Evolutionary conservation across 2,113 vertebrate genomes (phyloP).

Genomic region (Terrapene triunguis): DNA sequence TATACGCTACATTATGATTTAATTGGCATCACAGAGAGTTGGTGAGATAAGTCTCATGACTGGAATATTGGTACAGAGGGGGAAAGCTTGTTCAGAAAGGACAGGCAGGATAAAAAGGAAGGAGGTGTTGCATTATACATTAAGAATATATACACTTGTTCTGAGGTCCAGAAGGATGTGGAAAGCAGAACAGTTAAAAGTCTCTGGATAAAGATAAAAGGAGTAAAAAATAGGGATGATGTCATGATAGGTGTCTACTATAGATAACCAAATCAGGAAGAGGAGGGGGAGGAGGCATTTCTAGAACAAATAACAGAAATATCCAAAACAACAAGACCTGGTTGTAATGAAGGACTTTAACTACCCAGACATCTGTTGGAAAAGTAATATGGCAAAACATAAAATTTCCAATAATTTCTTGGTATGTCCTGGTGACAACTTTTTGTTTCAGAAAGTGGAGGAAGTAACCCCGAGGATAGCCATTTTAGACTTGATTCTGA

Average conservation of each 20-base stretch:
- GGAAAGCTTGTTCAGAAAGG: neutral
- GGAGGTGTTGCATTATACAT: neutral
- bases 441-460: too few relatives aligned
- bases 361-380: neutral
- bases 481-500: too few relatives aligned
- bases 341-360: neutral
- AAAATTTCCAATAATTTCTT: neutral
- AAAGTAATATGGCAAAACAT: neutral
- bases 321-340: neutral
- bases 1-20: too few relatives aligned
- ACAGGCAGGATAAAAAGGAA: neutral
- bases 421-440: neutral
- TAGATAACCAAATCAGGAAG: neutral
- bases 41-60: neutral
- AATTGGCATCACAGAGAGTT: neutral
- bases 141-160: neutral
- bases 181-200: neutral
- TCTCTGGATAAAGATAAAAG: neutral
- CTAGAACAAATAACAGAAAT: neutral
- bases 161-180: neutral
- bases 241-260: neutral
- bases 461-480: too few relatives aligned
- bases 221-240: too few relatives aligned
- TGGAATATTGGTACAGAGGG: neutral
- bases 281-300: neutral